Conservation (phyloP, 2,888 invertebrate genomes). For the Miltochrista miniata region DNA sequence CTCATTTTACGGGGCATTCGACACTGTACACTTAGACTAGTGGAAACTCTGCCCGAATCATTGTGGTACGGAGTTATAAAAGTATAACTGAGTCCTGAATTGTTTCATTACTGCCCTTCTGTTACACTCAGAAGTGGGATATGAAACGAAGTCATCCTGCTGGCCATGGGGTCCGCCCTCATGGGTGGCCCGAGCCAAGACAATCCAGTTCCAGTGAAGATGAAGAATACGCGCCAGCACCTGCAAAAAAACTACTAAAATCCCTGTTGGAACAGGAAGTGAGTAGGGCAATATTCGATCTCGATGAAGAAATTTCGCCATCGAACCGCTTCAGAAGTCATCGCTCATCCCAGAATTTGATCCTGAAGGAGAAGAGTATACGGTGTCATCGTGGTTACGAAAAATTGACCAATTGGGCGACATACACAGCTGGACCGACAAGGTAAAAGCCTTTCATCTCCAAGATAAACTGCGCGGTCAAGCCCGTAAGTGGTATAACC, state of each 20-base stretch:
- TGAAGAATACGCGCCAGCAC: not conserved
- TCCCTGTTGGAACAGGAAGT: not conserved
- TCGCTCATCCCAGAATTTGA: slow-evolving; percentile 7
- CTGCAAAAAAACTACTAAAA: not conserved
- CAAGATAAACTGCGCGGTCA: slow-evolving; percentile 36
- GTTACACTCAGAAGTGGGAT: not conserved
- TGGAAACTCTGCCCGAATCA: too few relatives aligned
- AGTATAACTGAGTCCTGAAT: too few relatives aligned
- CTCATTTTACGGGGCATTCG: too few relatives aligned
- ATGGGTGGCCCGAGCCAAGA: not conserved
- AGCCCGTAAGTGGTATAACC: slow-evolving; percentile 31
- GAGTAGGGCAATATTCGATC: not conserved
- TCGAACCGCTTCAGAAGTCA: not conserved
- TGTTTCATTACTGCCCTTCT: too few relatives aligned
- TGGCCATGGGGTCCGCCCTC: not conserved
- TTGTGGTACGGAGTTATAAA: too few relatives aligned
- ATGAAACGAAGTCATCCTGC: not conserved
- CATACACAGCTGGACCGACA: slow-evolving; percentile 26
- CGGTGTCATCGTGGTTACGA: not conserved
- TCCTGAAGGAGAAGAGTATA: slow-evolving; percentile 10
- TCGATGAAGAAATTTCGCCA: not conserved
- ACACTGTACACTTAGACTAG: too few relatives aligned
- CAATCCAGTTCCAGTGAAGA: not conserved
- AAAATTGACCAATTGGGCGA: slow-evolving; percentile 11
- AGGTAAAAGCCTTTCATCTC: slow-evolving; percentile 25